Base-by-base conservation (phyloP, 2,797 vertebrate species). In the Danio tinwini region DNA sequence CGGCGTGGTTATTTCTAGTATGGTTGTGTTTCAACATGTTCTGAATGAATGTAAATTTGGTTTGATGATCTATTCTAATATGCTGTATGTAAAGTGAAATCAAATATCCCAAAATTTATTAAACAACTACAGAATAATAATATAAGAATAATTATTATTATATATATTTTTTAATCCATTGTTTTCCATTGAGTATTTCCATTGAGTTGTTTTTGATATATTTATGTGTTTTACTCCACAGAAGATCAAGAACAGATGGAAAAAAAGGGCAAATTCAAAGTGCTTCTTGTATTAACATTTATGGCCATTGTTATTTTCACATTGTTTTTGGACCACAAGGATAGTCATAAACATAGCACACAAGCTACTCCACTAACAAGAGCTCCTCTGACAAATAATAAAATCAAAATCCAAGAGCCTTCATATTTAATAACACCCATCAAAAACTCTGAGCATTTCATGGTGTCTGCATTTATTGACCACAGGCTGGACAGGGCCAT, bases 401-500 rank as follows among this genome's bases (percentile, higher is more conserved):
- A 0, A 21, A 3, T 3, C 4, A 59, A 19, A 5, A 39, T 16
- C 21, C 2, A 0, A 0, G 29, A 49, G 12, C n/a, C 7, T 61
- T 52, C 5, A 50, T 12, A 49, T 47, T 47, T 64, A 12, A 84
- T 87, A 74, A 80, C 88, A 0, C 45, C 82, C 4, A 76, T 93
- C 50, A 56, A 69, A 39, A 85, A 19, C 72, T 89, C 85, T 9
- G 82, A 71, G 50, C 88, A 86, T 40, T 88, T 93, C 39, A 87
- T 92, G 49, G 76, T 87, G 13, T 73, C 87, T 16, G 86, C 89
- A 0, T 92, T 91, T 75, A 87, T 86, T 2, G 91, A 92, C 70
- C 74, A 87, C 76, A 85, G 91, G 74, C 29, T 80, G 11, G 17
- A 67, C 17, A 69, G 76, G 9, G 10, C 52, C 14, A 88, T 81